Percentiles rank a stretch among this genome's conserved stretches.
Conservation (phyloP, 2,888 invertebrate genomes). For the Cheilosia vulpina region DNA sequence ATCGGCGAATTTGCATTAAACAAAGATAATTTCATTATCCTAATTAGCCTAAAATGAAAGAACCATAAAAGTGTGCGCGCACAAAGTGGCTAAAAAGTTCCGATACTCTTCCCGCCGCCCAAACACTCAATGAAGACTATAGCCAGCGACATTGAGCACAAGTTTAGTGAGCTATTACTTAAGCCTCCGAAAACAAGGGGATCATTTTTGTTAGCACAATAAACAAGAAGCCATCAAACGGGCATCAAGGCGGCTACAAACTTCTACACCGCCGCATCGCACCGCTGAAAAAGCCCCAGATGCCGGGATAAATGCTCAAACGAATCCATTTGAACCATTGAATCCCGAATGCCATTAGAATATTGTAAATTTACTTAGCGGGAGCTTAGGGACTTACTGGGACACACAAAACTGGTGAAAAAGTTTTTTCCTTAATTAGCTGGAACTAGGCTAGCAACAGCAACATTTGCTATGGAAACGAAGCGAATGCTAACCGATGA, state of each 20-base stretch:
- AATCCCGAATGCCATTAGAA: slow-evolving; percentile 26
- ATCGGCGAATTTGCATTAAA: slow-evolving; percentile 44
- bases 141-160: slow-evolving; percentile 20
- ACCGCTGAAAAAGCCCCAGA: slow-evolving; percentile 12
- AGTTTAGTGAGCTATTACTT: slow-evolving; percentile 40
- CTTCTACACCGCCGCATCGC: not conserved
- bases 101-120: not conserved
- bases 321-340: slow-evolving; percentile 40
- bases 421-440: slow-evolving; percentile 47
- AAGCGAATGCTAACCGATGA: slow-evolving; percentile 10
- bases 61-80: slow-evolving; percentile 51
- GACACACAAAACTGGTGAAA: not conserved
- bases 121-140: not conserved
- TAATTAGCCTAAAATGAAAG: slow-evolving; percentile 59
- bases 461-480: not conserved
- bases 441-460: slow-evolving; percentile 37
- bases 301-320: not conserved
- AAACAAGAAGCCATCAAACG: slow-evolving; percentile 54
- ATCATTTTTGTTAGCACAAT: slow-evolving; percentile 61
- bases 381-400: slow-evolving; percentile 38
- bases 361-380: slow-evolving; percentile 54
- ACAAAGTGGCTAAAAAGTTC: slow-evolving; percentile 39
- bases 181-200: slow-evolving; percentile 51
- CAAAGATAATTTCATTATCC: slow-evolving; percentile 69
- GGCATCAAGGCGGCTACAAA: slow-evolving; percentile 22